A percentile compares a stretch with the other conserved stretches of the same genome.
Conservation (phyloP, 2,888 invertebrate genomes). For the Scaptomyza polygonia region DNA sequence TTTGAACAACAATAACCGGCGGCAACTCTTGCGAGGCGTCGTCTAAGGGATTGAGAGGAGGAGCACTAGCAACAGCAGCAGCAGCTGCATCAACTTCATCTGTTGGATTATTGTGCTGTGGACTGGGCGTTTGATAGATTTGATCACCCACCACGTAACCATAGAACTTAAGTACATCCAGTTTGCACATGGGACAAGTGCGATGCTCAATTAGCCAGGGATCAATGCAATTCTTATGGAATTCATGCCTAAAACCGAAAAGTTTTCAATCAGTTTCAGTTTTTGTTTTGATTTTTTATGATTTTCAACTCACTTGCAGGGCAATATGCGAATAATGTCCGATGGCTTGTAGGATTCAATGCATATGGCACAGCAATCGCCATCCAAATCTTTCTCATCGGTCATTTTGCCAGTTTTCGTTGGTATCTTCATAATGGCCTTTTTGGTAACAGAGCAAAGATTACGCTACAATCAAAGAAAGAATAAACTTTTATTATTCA, state of each 20-base stretch:
- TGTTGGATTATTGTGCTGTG: conserved; percentile 67
- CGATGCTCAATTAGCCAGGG: conserved; percentile 97
- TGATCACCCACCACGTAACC: conserved; percentile 91
- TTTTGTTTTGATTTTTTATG: neutral
- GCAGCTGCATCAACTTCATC: conserved; percentile 25
- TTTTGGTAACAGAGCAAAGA: conserved; percentile 96
- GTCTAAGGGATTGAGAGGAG: neutral
- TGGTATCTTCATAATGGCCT: conserved; percentile 96
- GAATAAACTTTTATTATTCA: neutral
- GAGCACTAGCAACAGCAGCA: conserved; percentile 17
- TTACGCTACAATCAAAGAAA: conserved; percentile 88
- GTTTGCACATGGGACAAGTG: conserved; percentile 98
- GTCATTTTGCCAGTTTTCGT: conserved; percentile 93
- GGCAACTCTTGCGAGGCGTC: conserved; percentile 69
- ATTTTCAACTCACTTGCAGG: conserved; percentile 91
- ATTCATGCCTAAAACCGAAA: conserved; percentile 90
- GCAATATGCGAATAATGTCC: conserved; percentile 94
- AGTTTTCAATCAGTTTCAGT: neutral
- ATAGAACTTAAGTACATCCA: conserved; percentile 96
- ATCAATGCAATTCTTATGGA: conserved; percentile 97
- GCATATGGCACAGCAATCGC: conserved; percentile 97
- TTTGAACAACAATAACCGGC: conserved; percentile 76
- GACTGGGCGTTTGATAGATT: conserved; percentile 82
- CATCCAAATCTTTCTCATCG: conserved; percentile 94
- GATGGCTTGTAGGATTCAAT: conserved; percentile 95